These are phyloP conservation scores for Temnothorax rugatulus DNA, from an alignment of 2,888 invertebrate species.

Conservation along the genomic window DNA sequence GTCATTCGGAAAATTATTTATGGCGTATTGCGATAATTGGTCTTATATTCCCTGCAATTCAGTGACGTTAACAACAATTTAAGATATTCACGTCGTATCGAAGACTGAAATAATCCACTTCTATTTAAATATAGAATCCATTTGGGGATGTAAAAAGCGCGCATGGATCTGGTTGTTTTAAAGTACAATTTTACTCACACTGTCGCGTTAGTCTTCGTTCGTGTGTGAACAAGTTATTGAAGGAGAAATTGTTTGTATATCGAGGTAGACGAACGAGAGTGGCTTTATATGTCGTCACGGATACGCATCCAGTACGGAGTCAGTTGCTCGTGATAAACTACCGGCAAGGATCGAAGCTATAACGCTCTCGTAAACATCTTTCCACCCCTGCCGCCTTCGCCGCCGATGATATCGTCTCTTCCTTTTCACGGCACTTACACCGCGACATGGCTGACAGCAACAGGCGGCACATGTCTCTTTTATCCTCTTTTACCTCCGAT, in stretches of 20 bases:
- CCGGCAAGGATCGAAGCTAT: conserved; percentile 71
- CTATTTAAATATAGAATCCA: not conserved
- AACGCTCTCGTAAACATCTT: conserved; percentile 73
- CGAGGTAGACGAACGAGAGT: conserved; percentile 5
- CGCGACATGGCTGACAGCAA: conserved; percentile 71
- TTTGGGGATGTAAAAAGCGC: not conserved
- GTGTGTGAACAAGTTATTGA: not conserved
- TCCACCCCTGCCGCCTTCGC: conserved; percentile 59
- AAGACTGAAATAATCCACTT: not conserved
- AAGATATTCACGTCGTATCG: not conserved
- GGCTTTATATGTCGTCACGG: conserved; percentile 26
- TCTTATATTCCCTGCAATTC: not conserved
- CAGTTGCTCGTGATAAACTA: conserved; percentile 73
- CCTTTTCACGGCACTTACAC: conserved; percentile 70
- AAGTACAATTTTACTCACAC: not conserved
- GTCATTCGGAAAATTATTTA: conserved; percentile 26
- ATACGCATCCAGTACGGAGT: conserved; percentile 28
- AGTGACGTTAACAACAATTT: no score
- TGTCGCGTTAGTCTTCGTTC: not conserved
- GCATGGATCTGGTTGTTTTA: not conserved
- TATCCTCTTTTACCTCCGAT: conserved; percentile 64
- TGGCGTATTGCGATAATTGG: not conserved
- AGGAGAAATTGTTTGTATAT: conserved; percentile 23
- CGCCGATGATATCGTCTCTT: conserved; percentile 64
- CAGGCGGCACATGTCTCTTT: conserved; percentile 77